Conservation (phyloP, 2,888 invertebrate species). For the Cantharis lateralis region DNA sequence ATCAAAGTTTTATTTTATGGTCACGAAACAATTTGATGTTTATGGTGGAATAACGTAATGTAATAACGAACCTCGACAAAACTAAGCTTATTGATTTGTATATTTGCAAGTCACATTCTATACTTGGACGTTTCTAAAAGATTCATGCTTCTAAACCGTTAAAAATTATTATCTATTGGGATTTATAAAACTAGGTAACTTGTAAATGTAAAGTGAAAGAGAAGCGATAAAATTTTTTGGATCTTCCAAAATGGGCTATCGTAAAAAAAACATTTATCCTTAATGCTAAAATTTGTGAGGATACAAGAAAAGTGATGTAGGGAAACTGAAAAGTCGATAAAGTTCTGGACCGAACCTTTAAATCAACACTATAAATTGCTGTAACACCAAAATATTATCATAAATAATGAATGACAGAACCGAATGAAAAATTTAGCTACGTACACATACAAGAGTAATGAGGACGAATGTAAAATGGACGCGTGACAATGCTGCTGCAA, state of each 20-base stretch:
- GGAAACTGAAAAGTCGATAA: not conserved
- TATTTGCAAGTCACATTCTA: constrained; percentile 20
- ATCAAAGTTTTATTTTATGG: constrained; percentile 32
- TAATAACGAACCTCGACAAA: constrained; percentile 24
- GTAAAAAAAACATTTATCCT: not conserved
- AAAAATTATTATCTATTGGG: not conserved
- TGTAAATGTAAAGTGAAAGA: not conserved
- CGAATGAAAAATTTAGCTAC: not conserved
- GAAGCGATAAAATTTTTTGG: not conserved
- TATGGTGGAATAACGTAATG: constrained; percentile 23
- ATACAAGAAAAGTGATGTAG: not conserved
- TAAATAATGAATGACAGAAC: not conserved
- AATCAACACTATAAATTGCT: not conserved
- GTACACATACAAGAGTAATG: not conserved
- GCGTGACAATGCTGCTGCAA: not conserved
- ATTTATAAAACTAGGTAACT: not conserved
- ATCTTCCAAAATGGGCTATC: not conserved
- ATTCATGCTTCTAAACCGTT: not conserved
- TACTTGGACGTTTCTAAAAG: not conserved
- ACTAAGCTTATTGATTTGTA: constrained; percentile 8
- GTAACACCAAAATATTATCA: not conserved
- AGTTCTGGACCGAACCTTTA: not conserved
- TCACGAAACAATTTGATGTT: constrained; percentile 31
- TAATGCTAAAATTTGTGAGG: not conserved
- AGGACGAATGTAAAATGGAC: not conserved